Percentiles rank a stretch among this genome's conserved stretches.
Conservation (phyloP, 2,888 invertebrate species). For the Stenurella melanura region DNA sequence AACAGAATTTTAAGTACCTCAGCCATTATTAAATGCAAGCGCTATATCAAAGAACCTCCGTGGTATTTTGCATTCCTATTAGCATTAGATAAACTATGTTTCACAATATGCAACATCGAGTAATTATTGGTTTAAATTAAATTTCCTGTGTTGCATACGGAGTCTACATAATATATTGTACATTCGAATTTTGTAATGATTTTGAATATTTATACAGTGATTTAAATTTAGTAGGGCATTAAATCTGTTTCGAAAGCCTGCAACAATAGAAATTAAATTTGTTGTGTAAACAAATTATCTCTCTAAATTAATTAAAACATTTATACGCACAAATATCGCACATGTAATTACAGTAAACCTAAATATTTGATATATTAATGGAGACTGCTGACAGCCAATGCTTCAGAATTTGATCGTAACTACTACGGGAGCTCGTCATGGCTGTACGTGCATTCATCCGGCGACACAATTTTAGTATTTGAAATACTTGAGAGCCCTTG, state of each 20-base stretch:
- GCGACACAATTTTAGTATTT: no score
- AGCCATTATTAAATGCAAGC: neutral
- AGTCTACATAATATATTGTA: slow-evolving; percentile 17
- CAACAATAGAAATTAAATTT: slow-evolving; percentile 43
- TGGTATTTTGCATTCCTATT: neutral
- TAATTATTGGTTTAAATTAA: slow-evolving; percentile 33
- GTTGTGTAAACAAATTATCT: slow-evolving; percentile 42
- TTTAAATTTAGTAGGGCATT: slow-evolving; percentile 37
- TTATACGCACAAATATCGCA: neutral
- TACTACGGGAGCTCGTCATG: no score
- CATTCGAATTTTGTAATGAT: slow-evolving; percentile 43
- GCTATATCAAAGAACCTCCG: neutral
- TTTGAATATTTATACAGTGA: slow-evolving; percentile 44
- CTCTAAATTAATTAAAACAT: slow-evolving; percentile 38
- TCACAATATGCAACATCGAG: slow-evolving; percentile 17
- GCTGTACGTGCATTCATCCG: no score
- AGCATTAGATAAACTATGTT: neutral
- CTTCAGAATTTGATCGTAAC: no score
- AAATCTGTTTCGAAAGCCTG: slow-evolving; percentile 37
- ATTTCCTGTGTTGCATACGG: slow-evolving; percentile 14
- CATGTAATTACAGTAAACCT: neutral
- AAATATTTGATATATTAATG: neutral
- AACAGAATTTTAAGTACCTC: no score
- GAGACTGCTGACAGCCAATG: neutral
- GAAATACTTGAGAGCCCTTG: no score